Conservation (phyloP, 2,113 vertebrate genomes). For the Thunnus thynnus region DNA sequence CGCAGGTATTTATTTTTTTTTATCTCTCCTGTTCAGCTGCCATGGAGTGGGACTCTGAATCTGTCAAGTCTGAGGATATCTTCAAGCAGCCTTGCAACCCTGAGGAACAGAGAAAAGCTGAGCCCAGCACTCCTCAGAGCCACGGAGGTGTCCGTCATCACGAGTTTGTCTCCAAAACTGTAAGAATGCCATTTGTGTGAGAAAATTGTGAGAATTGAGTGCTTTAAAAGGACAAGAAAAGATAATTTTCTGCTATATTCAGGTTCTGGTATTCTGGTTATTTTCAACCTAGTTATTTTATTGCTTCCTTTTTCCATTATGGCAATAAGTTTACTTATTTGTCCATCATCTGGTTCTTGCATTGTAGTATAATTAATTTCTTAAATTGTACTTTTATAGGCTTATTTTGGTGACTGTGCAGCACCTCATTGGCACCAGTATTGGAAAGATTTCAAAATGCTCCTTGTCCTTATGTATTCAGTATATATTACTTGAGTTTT, state of each 20-base stretch:
- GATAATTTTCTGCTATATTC: background rate
- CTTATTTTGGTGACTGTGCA: background rate
- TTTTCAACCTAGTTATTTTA: background rate
- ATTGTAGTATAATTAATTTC: background rate
- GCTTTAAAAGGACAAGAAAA: slow-evolving; percentile 2
- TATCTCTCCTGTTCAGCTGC: slow-evolving; percentile 80
- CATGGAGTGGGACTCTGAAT: slow-evolving; percentile 91
- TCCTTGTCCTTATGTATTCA: background rate
- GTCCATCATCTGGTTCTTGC: background rate
- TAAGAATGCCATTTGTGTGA: slow-evolving; percentile 62
- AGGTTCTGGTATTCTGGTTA: background rate
- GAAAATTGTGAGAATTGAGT: background rate
- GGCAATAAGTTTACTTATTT: background rate
- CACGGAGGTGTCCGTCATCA: slow-evolving; percentile 88
- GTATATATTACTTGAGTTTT: background rate
- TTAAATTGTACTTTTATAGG: background rate
- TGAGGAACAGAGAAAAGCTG: slow-evolving; percentile 66
- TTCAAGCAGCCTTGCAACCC: slow-evolving; percentile 81
- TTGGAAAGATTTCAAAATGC: background rate
- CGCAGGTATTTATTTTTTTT: background rate
- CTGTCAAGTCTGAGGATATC: slow-evolving; percentile 81
- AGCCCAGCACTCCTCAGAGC: slow-evolving; percentile 88
- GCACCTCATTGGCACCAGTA: background rate
- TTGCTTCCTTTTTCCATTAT: background rate
- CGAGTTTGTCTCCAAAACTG: slow-evolving; percentile 96